Percentiles rank a stretch among this genome's conserved stretches.
phyloP scores from a whole-genome alignment of 2,113 vertebrate genomes.

The Vanacampus margaritifer region DNA sequence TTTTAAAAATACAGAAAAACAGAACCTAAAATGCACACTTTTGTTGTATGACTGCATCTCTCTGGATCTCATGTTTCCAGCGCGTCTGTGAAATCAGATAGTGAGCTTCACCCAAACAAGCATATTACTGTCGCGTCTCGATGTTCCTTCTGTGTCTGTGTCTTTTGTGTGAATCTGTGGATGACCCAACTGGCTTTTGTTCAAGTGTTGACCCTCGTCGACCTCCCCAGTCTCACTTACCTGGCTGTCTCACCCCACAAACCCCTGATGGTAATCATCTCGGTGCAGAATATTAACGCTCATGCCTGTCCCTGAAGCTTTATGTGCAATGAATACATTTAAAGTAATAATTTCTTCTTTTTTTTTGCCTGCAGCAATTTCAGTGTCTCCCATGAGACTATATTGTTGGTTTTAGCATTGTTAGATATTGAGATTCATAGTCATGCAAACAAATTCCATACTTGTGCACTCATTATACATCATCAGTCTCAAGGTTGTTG shows the following conservation, averaged over 20 bases:
- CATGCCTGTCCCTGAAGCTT: conserved; percentile 54
- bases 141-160: not conserved
- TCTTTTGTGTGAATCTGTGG: conserved; percentile 21
- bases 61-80: not conserved
- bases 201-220: conserved; percentile 43
- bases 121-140: not conserved
- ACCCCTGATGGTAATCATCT: conserved; percentile 47
- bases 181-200: conserved; percentile 47
- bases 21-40: no score
- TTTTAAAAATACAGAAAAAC: no score
- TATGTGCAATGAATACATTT: conserved; percentile 36
- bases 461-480: not conserved
- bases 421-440: not conserved
- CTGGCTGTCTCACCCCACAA: conserved; percentile 25
- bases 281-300: conserved; percentile 48
- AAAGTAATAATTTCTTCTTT: not conserved
- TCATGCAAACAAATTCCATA: not conserved
- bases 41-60: not conserved
- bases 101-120: not conserved
- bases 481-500: no score
- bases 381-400: not conserved
- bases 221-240: conserved; percentile 46
- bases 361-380: not conserved
- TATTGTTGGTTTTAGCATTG: not conserved
- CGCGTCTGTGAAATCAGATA: not conserved